Conservation (phyloP, 2,113 vertebrate species). For the Condylura cristata region DNA sequence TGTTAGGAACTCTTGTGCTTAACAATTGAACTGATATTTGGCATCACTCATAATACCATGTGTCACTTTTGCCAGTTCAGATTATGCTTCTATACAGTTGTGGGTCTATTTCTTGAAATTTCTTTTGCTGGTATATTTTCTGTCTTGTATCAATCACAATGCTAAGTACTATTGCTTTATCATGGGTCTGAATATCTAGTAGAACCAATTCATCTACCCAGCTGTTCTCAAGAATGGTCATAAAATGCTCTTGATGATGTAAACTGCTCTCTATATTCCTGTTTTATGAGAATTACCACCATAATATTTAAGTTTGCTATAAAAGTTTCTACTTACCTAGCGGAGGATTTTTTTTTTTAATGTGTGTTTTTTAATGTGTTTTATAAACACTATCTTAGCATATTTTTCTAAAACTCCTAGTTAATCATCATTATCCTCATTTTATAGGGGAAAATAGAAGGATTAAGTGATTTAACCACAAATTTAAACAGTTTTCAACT, state of each 20-base stretch:
- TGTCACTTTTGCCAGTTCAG: neutral
- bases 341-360: neutral
- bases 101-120: neutral
- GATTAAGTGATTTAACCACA: neutral
- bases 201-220: neutral
- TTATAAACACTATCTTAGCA: neutral
- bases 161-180: neutral
- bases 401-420: neutral
- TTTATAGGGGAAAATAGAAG: neutral
- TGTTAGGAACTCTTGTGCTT: neutral
- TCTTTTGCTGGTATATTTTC: neutral
- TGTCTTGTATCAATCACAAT: neutral
- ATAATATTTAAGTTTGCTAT: neutral
- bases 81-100: neutral
- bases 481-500: conserved; percentile 38
- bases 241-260: neutral
- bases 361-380: too few relatives aligned
- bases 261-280: neutral
- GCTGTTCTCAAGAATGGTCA: neutral
- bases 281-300: neutral
- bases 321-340: neutral
- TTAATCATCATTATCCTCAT: neutral
- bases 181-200: neutral
- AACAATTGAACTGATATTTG: neutral
- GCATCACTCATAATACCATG: neutral